These are phyloP conservation scores for Drosophila niveifrons DNA, from an alignment of 2,888 invertebrate species.

Conservation along the genomic window DNA sequence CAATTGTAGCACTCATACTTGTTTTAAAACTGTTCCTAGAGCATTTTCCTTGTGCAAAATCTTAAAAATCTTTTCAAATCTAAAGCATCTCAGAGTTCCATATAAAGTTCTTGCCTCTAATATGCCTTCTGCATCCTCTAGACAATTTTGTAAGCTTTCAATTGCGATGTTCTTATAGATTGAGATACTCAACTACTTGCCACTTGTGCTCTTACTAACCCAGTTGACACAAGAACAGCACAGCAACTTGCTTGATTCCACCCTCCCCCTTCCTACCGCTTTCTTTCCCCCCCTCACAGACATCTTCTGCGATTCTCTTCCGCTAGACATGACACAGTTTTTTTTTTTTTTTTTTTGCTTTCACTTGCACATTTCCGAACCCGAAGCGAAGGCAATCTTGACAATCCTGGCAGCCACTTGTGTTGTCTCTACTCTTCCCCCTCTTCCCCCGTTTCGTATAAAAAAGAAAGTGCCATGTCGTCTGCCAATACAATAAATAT, in stretches of 20 bases:
- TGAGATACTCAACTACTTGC: neutral
- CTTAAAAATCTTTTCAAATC: too few species aligned
- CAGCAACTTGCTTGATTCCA: slow-evolving; percentile 12
- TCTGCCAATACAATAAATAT: slow-evolving; percentile 80
- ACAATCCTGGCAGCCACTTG: slow-evolving; percentile 42
- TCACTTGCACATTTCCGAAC: slow-evolving; percentile 35
- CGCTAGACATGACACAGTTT: slow-evolving; percentile 45
- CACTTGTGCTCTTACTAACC: slow-evolving; percentile 11
- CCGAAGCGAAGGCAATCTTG: slow-evolving; percentile 35
- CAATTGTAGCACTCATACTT: too few species aligned
- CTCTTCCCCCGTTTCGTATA: slow-evolving; percentile 6
- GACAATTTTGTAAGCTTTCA: neutral
- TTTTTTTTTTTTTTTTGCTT: too few species aligned
- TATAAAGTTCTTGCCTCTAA: neutral
- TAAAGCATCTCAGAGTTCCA: too few species aligned
- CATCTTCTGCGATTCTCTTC: neutral
- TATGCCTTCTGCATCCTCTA: neutral
- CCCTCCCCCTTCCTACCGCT: too few species aligned
- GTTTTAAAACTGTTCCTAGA: too few species aligned
- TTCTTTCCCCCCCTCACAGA: neutral
- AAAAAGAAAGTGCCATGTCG: slow-evolving; percentile 76
- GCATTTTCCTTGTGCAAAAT: too few species aligned
- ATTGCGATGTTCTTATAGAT: neutral
- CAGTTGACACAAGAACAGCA: slow-evolving; percentile 18
- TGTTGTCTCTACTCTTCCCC: slow-evolving; percentile 3